Evolutionary conservation across 2,113 vertebrate species (phyloP), one percentile per base, ranked within the genome.

Genomic region (Rhineura floridana): DNA sequence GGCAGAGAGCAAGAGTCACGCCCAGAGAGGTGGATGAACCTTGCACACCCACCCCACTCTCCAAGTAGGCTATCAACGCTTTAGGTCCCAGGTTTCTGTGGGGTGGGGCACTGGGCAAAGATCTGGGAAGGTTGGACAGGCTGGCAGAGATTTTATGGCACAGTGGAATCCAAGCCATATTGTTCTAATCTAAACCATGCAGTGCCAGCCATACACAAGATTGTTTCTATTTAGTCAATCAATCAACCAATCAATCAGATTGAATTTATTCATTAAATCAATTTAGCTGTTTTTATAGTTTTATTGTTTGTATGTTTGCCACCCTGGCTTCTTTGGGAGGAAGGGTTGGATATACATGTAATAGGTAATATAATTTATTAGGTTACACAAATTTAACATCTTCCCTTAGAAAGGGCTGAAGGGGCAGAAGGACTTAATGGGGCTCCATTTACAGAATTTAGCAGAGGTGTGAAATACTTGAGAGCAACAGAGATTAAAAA

Each of bases 331-430:
- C n/a, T n/a, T n/a, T n/a, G n/a, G n/a, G n/a, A n/a, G n/a, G n/a
- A n/a, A n/a, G n/a, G n/a, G n/a, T n/a, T n/a, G n/a, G n/a, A n/a
- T n/a, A n/a, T n/a, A n/a, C n/a, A n/a, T n/a, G n/a, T n/a, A n/a
- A n/a, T n/a, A n/a, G n/a, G n/a, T n/a, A n/a, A n/a, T n/a, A n/a
- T n/a, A n/a, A n/a, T n/a, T n/a, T 13, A 59, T 30, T 10, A 67
- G 63, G 25, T 67, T 97, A 98, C 2, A 96, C 84, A 1, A 98
- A 97, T 81, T 98, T 98, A 72, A 98, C 98, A 84, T 98, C 98
- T 0, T 97, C 98, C 91, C 98, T 97, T 0, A 98, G 98, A 0
- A 98, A 73, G 72, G 44, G 5, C 28, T 44, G 6, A 28, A 46
- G 9, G 36, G 1, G 3, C 39, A 65, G 63, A 30, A 65, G n/a